Evolutionary conservation across 1,140 invertebrate genomes (phyloP).

Genomic region (Episyrphus balteatus): DNA sequence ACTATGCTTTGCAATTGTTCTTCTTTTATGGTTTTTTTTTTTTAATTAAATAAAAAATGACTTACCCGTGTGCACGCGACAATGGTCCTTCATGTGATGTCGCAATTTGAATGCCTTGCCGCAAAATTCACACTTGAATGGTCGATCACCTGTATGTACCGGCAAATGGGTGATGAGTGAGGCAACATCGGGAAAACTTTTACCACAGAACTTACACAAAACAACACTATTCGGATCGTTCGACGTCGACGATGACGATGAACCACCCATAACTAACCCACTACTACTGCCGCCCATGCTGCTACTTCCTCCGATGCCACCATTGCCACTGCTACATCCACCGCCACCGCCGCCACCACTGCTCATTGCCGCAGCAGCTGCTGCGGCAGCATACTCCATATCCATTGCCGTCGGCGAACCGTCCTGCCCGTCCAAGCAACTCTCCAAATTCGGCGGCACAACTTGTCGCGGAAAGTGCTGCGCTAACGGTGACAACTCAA

Average conservation of each 20-base stretch:
- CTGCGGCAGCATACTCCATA: conserved; percentile 29
- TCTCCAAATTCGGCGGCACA: conserved; percentile 34
- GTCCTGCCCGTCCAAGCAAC: conserved; percentile 40
- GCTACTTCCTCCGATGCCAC: background rate
- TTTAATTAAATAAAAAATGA: background rate
- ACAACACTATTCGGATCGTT: conserved; percentile 61
- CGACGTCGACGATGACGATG: conserved; percentile 14
- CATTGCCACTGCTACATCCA: conserved; percentile 3
- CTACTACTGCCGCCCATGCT: conserved; percentile 4
- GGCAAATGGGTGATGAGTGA: conserved; percentile 75
- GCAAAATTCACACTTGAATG: conserved; percentile 85
- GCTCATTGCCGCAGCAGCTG: conserved; percentile 34
- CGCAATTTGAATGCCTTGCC: conserved; percentile 81
- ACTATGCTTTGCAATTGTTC: no score
- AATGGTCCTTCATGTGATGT: conserved; percentile 89
- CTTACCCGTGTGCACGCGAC: conserved; percentile 74
- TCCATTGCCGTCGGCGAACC: conserved; percentile 22
- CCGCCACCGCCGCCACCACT: conserved; percentile 4
- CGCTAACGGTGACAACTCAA: conserved; percentile 37
- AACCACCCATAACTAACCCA: conserved; percentile 27
- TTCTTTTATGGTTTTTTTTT: no score
- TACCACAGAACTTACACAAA: conserved; percentile 81
- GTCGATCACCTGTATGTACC: conserved; percentile 76
- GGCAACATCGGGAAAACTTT: conserved; percentile 77
- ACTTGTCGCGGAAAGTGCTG: conserved; percentile 37